phyloP scores from a whole-genome alignment of 2,888 invertebrate species.

The Coleophora flavipennella region DNA sequence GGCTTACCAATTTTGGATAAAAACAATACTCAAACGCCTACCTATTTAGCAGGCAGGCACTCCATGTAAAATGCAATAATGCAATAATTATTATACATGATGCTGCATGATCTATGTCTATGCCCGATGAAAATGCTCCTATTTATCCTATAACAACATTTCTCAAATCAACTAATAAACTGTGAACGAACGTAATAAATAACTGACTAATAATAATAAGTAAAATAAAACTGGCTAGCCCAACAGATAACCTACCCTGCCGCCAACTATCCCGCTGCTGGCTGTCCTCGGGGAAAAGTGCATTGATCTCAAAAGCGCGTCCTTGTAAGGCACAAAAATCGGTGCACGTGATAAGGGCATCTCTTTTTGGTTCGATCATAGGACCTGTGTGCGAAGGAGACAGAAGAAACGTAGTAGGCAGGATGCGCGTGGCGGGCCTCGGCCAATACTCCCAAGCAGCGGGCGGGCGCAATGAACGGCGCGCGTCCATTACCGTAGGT shows the following conservation, averaged over 20 bases:
- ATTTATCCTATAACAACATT: neutral
- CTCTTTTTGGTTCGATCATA: constrained; percentile 42
- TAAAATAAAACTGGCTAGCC: too few relatives aligned
- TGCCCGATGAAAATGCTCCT: constrained; percentile 4
- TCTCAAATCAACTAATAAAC: too few relatives aligned
- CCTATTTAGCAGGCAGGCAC: too few relatives aligned
- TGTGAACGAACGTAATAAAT: too few relatives aligned
- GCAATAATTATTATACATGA: too few relatives aligned
- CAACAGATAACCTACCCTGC: too few relatives aligned
- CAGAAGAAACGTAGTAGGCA: constrained; percentile 56
- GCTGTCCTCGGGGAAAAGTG: constrained; percentile 66
- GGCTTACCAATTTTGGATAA: too few relatives aligned
- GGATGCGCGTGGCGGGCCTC: constrained; percentile 64
- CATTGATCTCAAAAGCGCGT: constrained; percentile 67
- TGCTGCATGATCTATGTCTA: too few relatives aligned
- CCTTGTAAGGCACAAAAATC: constrained; percentile 68
- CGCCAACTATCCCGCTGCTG: too few relatives aligned
- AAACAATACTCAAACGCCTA: too few relatives aligned
- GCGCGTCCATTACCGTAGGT: constrained; percentile 51
- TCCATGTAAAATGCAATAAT: too few relatives aligned
- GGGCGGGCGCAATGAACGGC: constrained; percentile 62
- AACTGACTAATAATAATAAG: too few relatives aligned
- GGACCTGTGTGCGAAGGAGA: constrained; percentile 47
- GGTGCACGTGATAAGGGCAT: constrained; percentile 58
- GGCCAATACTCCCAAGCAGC: constrained; percentile 64